phyloP scores from a whole-genome alignment of 2,113 vertebrate genomes.

The Chelonoidis abingdonii region DNA sequence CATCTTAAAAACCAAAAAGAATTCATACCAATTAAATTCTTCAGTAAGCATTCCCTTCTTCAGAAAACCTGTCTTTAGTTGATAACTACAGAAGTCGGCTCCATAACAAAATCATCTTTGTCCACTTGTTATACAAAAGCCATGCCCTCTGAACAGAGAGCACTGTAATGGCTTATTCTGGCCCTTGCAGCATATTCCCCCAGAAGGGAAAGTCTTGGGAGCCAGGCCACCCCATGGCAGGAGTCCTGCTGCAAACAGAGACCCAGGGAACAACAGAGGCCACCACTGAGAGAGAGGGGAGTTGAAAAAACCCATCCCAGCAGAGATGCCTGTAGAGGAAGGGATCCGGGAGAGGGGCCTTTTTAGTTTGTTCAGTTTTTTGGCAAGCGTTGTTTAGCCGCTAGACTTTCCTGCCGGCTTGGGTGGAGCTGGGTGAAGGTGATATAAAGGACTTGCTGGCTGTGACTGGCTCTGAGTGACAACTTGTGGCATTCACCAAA shows the following conservation, averaged over 20 bases:
- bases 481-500: neutral
- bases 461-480: neutral
- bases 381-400: neutral
- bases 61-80: neutral
- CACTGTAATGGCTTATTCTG: neutral
- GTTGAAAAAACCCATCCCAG: neutral
- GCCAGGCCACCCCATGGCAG: neutral
- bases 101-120: neutral
- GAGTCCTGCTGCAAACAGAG: neutral
- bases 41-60: neutral
- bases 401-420: neutral
- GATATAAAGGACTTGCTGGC: neutral
- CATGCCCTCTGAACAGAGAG: neutral
- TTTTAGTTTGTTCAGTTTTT: neutral
- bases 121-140: neutral
- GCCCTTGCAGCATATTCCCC: neutral
- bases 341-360: neutral
- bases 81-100: neutral
- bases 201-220: neutral
- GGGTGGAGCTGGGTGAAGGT: accelerated
- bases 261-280: neutral
- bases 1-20: neutral
- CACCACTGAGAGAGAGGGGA: neutral
- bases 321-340: neutral
- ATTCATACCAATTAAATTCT: neutral